Base-by-base conservation (phyloP, 1,140 invertebrate genomes). In the Neelides sp. region DNA sequence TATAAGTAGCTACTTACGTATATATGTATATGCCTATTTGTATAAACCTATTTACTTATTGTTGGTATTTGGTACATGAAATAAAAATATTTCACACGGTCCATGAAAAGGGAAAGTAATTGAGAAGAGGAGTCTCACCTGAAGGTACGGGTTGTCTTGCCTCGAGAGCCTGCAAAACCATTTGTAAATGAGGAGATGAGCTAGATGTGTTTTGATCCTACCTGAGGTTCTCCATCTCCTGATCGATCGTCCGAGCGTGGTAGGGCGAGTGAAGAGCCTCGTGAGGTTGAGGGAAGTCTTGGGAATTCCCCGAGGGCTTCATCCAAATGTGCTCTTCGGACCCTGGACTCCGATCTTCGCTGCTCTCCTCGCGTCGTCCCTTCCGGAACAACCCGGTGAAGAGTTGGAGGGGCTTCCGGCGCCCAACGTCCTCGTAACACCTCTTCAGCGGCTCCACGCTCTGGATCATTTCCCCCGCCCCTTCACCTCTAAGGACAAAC, bases 171-270 rank as follows among this genome's bases (percentile, higher is more conserved):
- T n/a, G n/a, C n/a, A n/a, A n/a, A n/a, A n/a, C n/a, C n/a, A n/a
- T n/a, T n/a, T n/a, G n/a, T n/a, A n/a, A n/a, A n/a, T n/a, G n/a
- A n/a, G n/a, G n/a, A n/a, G n/a, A n/a, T n/a, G n/a, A n/a, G n/a
- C n/a, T n/a, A n/a, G n/a, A n/a, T n/a, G n/a, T n/a, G n/a, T n/a
- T n/a, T n/a, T n/a, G n/a, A n/a, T n/a, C n/a, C n/a, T n/a, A n/a
- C n/a, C n/a, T 53, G 36, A 60, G 48, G 26, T 57, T 55, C 50
- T 60, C 54, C 58, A 60, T 60, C 20, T 60, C 58, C 45, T 57
- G 58, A 48, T 60, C 54, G 34, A 60, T 60, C 4, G 58, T 60
- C 23, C 52, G n/a, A 1, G 58, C 58, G 49, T 60, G 58, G 49
- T 60, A 60, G 10, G 58, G 58, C 3, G 58, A 60, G 39, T 60